Evolutionary conservation across 2,113 vertebrate species (phyloP).

Genomic region (Ondatra zibethicus): DNA sequence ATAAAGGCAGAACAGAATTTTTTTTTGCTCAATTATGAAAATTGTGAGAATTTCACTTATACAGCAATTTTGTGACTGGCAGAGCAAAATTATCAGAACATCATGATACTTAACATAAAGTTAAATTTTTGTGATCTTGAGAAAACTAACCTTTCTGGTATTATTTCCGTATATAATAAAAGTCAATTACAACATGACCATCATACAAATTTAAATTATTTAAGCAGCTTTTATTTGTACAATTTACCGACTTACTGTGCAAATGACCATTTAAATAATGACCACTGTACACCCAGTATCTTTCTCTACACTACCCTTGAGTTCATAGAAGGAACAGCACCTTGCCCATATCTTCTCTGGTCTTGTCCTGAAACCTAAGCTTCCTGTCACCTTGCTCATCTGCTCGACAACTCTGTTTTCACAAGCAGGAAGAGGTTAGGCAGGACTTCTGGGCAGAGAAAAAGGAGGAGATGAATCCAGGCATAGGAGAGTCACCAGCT

Average conservation of each 20-base stretch:
- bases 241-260: background rate
- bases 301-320: background rate
- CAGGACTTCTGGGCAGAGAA: too few species aligned
- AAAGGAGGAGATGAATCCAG: too few species aligned
- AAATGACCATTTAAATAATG: conserved; percentile 39
- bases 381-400: background rate
- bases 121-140: conserved; percentile 38
- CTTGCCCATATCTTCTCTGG: background rate
- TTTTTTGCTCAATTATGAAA: conserved; percentile 15
- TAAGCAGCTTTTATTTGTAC: background rate
- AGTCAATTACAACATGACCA: background rate
- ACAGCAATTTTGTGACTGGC: background rate
- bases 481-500: too few species aligned
- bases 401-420: background rate
- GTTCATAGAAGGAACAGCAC: background rate
- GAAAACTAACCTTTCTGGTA: conserved; percentile 16
- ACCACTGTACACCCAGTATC: background rate
- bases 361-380: background rate
- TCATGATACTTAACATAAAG: conserved; percentile 18
- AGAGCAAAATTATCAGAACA: conserved; percentile 25
- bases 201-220: conserved; percentile 36
- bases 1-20: background rate
- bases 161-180: conserved; percentile 29
- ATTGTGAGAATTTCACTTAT: background rate
- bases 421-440: background rate